A percentile compares a stretch with the other conserved stretches of the same genome.
phyloP scores from a whole-genome alignment of 2,797 vertebrate genomes.

The Myiothlypis chrysogaster region DNA sequence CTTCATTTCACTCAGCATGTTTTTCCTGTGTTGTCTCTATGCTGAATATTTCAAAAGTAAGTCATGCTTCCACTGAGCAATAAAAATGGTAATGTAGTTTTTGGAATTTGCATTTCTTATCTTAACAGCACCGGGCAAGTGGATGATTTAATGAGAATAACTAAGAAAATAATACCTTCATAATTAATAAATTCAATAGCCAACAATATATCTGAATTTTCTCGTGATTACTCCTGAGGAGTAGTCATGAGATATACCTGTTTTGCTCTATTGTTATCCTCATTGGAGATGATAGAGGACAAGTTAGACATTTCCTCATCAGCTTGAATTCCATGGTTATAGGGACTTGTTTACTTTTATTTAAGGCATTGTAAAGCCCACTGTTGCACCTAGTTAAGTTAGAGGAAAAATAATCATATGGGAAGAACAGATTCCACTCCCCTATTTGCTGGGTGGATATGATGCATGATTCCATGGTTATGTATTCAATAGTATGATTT shows the following conservation, averaged over 20 bases:
- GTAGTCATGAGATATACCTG: background rate
- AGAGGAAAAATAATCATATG: background rate
- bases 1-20: background rate
- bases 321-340: background rate
- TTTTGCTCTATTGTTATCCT: background rate
- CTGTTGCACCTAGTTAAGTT: background rate
- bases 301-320: background rate
- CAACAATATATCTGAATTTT: background rate
- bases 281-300: background rate
- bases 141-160: conserved; percentile 8
- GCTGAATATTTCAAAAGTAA: background rate
- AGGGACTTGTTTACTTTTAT: background rate
- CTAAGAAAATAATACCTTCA: background rate
- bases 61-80: background rate
- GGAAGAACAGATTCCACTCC: background rate
- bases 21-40: conserved; percentile 15
- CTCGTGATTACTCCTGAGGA: background rate
- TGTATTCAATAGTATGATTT: background rate
- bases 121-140: background rate
- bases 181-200: background rate
- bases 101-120: conserved; percentile 25
- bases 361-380: background rate
- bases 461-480: background rate
- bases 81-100: conserved; percentile 18
- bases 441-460: background rate